Percentiles rank a stretch among this genome's conserved stretches.
These are phyloP conservation scores for Gobio occitaniae DNA, from an alignment of 2,797 vertebrate species.

Conservation along the genomic window DNA sequence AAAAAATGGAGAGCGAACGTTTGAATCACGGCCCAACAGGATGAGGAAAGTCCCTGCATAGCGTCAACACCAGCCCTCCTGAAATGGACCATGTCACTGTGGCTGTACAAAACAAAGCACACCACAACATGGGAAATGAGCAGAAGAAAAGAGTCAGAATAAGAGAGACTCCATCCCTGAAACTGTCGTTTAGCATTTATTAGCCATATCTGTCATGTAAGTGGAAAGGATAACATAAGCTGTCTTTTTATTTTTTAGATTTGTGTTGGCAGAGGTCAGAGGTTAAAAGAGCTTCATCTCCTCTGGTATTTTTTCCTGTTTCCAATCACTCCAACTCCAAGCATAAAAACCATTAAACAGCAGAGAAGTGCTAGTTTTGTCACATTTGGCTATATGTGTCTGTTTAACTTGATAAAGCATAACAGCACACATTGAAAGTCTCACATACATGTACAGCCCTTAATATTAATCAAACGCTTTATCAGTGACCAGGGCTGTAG, in stretches of 20 bases:
- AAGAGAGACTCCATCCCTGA: conserved; percentile 37
- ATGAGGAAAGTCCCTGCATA: conserved; percentile 89
- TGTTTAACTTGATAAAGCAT: conserved; percentile 29
- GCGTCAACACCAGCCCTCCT: conserved; percentile 85
- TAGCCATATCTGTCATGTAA: conserved; percentile 49
- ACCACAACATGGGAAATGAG: conserved; percentile 49
- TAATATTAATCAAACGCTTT: conserved; percentile 11
- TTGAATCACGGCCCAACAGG: conserved; percentile 84
- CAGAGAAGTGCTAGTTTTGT: conserved; percentile 17
- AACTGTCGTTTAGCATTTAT: conserved; percentile 43
- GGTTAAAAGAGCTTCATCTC: conserved; percentile 37
- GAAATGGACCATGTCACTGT: conserved; percentile 85
- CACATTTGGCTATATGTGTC: conserved; percentile 20
- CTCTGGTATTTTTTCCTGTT: conserved; percentile 48
- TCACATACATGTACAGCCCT: background rate
- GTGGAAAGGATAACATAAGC: conserved; percentile 44
- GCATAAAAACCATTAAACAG: conserved; percentile 32
- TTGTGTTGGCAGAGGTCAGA: conserved; percentile 70
- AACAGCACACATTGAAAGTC: background rate
- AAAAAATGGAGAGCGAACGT: conserved; percentile 61
- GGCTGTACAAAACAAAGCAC: conserved; percentile 68
- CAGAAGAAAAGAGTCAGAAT: conserved; percentile 37
- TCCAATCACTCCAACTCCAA: conserved; percentile 55
- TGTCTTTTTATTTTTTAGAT: conserved; percentile 62
- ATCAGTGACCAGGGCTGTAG: background rate